Conservation (phyloP, 2,797 vertebrate species). For the Squalus acanthias region DNA sequence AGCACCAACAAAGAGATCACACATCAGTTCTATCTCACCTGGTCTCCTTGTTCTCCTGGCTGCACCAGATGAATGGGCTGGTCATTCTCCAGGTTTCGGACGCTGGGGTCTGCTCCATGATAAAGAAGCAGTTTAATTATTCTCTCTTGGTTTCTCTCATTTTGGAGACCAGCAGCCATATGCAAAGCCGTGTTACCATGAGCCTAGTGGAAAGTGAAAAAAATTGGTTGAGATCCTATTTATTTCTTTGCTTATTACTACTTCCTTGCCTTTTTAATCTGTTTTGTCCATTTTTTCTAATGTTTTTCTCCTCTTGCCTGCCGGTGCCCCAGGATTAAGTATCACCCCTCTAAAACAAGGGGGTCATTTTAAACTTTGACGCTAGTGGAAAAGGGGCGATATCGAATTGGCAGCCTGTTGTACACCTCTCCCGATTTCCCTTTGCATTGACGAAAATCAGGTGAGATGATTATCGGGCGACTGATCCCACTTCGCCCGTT, state of each 20-base stretch:
- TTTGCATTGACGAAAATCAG: background rate
- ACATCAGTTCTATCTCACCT: slow-evolving; percentile 41
- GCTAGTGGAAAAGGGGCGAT: background rate
- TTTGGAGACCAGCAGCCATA: slow-evolving; percentile 51
- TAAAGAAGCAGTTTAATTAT: slow-evolving; percentile 51
- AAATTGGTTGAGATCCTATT: background rate
- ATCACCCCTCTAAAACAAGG: no score
- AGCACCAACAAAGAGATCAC: background rate
- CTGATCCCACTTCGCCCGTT: background rate
- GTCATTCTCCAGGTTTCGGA: slow-evolving; percentile 52
- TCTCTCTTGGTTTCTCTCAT: slow-evolving; percentile 47
- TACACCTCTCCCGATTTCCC: background rate
- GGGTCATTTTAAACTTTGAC: background rate
- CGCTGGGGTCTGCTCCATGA: slow-evolving; percentile 49
- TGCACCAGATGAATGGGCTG: slow-evolving; percentile 53
- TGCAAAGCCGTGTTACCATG: slow-evolving; percentile 55
- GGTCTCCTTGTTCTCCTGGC: slow-evolving; percentile 49
- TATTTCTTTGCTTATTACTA: background rate
- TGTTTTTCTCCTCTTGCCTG: background rate
- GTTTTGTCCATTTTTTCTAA: background rate
- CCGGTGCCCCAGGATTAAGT: background rate
- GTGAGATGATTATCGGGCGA: background rate
- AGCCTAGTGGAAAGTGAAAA: slow-evolving; percentile 42
- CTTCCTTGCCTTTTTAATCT: background rate
- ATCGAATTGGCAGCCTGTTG: no score